phyloP scores from a whole-genome alignment of 1,140 invertebrate species.

The Metaphire vulgaris region DNA sequence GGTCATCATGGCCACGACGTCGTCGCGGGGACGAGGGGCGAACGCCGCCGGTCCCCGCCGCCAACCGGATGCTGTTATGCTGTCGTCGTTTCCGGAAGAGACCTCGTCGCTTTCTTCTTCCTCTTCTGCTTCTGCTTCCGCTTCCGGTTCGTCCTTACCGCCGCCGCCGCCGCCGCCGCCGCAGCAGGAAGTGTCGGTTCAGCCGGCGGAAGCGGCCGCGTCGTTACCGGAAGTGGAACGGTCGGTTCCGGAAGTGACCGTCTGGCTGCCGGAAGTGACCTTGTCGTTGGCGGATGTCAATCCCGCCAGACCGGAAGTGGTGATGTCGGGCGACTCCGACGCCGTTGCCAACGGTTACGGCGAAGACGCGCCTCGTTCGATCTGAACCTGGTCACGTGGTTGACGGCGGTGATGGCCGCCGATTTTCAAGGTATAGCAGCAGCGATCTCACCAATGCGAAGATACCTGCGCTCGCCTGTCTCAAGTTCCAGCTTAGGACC shows the following conservation, averaged over 20 bases:
- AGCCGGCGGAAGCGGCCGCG: not conserved
- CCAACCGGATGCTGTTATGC: not conserved
- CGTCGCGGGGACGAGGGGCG: no score
- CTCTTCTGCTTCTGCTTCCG: not conserved
- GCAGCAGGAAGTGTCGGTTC: not conserved
- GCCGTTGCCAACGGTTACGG: no score
- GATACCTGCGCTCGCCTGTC: no score
- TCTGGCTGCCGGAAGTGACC: not conserved
- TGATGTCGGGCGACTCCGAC: no score
- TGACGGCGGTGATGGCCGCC: no score
- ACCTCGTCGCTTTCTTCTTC: not conserved
- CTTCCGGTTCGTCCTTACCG: not conserved
- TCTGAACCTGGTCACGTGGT: no score
- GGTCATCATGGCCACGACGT: not conserved
- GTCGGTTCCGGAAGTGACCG: not conserved
- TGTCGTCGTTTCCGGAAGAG: not conserved
- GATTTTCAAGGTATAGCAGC: no score
- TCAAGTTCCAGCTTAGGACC: no score
- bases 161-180: no score
- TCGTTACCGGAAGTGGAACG: not conserved
- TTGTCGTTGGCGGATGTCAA: not conserved
- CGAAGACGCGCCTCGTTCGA: no score
- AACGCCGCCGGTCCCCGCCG: not conserved
- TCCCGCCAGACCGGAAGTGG: no score
- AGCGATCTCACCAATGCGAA: no score